phyloP scores from a whole-genome alignment of 2,113 vertebrate genomes.

The Pyrgilauda ruficollis region DNA sequence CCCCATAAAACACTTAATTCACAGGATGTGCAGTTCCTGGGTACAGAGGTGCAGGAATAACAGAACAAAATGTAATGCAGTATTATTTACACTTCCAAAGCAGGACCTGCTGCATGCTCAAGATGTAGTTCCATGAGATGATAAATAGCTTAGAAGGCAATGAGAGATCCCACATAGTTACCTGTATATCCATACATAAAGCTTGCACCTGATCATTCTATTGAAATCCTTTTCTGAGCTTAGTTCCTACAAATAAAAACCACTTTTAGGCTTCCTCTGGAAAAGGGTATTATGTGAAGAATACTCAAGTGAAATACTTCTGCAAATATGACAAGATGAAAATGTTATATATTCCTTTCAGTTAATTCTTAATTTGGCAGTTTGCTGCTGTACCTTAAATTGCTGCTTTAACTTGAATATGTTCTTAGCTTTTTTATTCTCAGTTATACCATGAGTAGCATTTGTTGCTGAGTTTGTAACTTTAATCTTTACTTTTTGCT shows the following conservation, averaged over 20 bases:
- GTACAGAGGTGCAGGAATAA: not conserved
- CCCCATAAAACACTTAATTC: not conserved
- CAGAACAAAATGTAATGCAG: not conserved
- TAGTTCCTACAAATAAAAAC: constrained; percentile 6
- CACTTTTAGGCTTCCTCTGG: not conserved
- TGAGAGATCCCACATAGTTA: not conserved
- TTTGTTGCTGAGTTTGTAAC: constrained; percentile 35
- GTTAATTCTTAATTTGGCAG: constrained; percentile 7
- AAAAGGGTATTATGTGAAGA: constrained; percentile 34
- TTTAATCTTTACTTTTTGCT: not conserved
- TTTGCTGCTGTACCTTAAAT: constrained; percentile 46
- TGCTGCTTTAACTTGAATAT: not conserved
- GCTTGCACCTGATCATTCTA: not conserved
- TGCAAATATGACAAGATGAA: not conserved
- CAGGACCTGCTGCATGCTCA: not conserved
- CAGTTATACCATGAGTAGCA: not conserved
- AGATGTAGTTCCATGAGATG: not conserved
- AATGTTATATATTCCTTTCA: not conserved
- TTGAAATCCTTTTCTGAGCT: not conserved
- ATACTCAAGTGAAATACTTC: constrained; percentile 24
- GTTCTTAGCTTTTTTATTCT: not conserved
- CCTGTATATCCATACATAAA: not conserved
- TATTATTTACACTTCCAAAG: not conserved
- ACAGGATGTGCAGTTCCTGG: not conserved
- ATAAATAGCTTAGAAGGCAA: not conserved